Base-by-base conservation (phyloP, 2,113 vertebrate genomes). In the Mirounga angustirostris region DNA sequence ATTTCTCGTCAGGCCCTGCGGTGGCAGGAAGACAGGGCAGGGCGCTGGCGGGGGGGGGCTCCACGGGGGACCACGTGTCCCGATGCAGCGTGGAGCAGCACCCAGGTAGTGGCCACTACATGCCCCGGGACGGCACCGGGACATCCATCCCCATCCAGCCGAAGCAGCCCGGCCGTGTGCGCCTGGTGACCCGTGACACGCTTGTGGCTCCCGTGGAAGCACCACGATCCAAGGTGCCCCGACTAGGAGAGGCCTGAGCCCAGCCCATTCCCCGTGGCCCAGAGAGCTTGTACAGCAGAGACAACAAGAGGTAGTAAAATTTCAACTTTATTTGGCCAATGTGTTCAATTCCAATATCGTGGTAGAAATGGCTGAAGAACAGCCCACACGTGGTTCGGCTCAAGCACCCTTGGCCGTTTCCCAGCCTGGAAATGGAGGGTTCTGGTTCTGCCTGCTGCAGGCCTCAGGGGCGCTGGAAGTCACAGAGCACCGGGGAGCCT, bases 281-380 rank as follows among this genome's bases (percentile, higher is more conserved):
- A 1, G 15, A 74, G 9, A 74, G 28, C 4, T 3, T 1, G 3
- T 24, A 83, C 46, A 0, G 89, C 46, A 83, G 40, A 97, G n/a
- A 54, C 30, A 30, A 43, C 18, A 0, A 90, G 10, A 83, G 98
- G 97, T 98, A 98, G 98, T 99, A 99, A 98, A 99, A 99, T 99
- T 98, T 98, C 98, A 98, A 98, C 96, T 99, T 99, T 99, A 99
- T 99, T 99, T 99, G 99, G 99, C 99, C 99, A 99, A 99, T 99
- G 99, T 98, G 99, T 99, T 97, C 98, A 98, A 98, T 99, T 99
- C 99, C 98, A 98, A 99, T 98, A 98, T 97, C 98, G 98, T 98
- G 99, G 99, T 98, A 98, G 99, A 99, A 90, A 99, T 98, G 99
- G 99, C 99, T 98, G 76, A 79, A 97, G 97, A 98, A 97, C 97